Percentiles rank a stretch among this genome's conserved stretches.
Conservation (phyloP, 2,113 vertebrate genomes). For the Cryptomyrus ogoouensis region DNA sequence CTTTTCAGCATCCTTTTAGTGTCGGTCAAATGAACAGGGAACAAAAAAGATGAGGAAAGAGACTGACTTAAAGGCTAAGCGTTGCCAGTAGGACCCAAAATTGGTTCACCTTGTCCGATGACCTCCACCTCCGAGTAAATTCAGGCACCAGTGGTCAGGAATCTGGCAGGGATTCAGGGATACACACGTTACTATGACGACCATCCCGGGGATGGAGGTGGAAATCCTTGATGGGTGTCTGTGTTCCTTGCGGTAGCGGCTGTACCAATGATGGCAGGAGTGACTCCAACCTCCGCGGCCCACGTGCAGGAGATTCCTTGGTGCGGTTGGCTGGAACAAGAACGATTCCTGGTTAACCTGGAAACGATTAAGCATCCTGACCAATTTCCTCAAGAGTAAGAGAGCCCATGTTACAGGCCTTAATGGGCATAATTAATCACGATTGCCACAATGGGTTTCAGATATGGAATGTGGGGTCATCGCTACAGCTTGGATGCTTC, state of each 20-base stretch:
- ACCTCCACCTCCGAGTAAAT: background rate
- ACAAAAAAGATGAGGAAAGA: background rate
- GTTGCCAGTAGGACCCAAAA: background rate
- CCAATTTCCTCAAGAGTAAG: slow-evolving; percentile 37
- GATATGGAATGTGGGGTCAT: slow-evolving; percentile 22
- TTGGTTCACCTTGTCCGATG: background rate
- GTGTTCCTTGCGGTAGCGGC: background rate
- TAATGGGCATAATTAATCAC: slow-evolving; percentile 43
- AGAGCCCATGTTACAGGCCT: slow-evolving; percentile 42
- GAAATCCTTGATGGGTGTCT: background rate
- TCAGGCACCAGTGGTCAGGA: background rate
- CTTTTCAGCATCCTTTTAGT: background rate
- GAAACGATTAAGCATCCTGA: slow-evolving; percentile 40
- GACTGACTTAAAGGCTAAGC: background rate
- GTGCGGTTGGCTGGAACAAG: slow-evolving; percentile 20
- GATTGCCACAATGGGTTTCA: slow-evolving; percentile 27
- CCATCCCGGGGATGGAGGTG: background rate
- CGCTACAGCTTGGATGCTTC: slow-evolving; percentile 12
- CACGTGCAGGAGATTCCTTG: background rate
- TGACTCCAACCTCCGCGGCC: background rate
- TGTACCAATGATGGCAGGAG: background rate
- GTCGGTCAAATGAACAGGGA: background rate
- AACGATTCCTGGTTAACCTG: slow-evolving; percentile 39
- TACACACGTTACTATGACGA: background rate
- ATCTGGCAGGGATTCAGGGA: background rate